Percentiles rank a stretch among this genome's conserved stretches.
phyloP scores from a whole-genome alignment of 2,888 invertebrate genomes.

The Amphipyra tragopoginis region DNA sequence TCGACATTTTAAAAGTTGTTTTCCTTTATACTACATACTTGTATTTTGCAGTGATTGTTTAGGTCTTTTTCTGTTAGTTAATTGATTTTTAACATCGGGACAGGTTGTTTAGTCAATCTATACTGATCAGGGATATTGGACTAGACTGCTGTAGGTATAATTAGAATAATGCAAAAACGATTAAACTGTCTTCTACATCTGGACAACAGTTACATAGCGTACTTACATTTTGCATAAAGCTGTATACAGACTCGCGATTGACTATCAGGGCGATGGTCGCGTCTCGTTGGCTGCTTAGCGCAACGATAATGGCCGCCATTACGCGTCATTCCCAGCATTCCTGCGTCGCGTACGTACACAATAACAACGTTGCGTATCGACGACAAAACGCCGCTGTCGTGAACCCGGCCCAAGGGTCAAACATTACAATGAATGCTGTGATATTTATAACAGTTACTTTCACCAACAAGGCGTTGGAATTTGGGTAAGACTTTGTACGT shows the following conservation, averaged over 20 bases:
- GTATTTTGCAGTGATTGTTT: not conserved
- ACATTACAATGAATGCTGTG: slow-evolving; percentile 47
- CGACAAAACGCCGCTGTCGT: slow-evolving; percentile 51
- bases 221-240: slow-evolving; percentile 35
- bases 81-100: no score
- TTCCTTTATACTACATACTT: slow-evolving; percentile 3
- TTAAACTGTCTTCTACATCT: slow-evolving; percentile 1
- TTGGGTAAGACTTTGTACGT: slow-evolving; percentile 39
- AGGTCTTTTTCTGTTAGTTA: not conserved
- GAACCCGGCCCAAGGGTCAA: slow-evolving; percentile 49
- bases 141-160: not conserved
- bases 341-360: slow-evolving; percentile 59
- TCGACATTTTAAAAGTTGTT: slow-evolving; percentile 16
- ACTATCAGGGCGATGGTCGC: slow-evolving; percentile 66
- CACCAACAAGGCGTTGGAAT: slow-evolving; percentile 49
- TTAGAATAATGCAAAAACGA: not conserved
- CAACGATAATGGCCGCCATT: slow-evolving; percentile 72
- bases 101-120: no score
- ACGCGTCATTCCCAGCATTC: slow-evolving; percentile 70
- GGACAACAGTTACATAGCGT: slow-evolving; percentile 1
- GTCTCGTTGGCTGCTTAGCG: slow-evolving; percentile 68
- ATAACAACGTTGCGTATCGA: slow-evolving; percentile 58
- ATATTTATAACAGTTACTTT: slow-evolving; percentile 53
- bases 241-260: slow-evolving; percentile 39
- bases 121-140: no score